These are phyloP conservation scores for Nomada fabriciana DNA, from an alignment of 2,888 invertebrate genomes.

Conservation along the genomic window DNA sequence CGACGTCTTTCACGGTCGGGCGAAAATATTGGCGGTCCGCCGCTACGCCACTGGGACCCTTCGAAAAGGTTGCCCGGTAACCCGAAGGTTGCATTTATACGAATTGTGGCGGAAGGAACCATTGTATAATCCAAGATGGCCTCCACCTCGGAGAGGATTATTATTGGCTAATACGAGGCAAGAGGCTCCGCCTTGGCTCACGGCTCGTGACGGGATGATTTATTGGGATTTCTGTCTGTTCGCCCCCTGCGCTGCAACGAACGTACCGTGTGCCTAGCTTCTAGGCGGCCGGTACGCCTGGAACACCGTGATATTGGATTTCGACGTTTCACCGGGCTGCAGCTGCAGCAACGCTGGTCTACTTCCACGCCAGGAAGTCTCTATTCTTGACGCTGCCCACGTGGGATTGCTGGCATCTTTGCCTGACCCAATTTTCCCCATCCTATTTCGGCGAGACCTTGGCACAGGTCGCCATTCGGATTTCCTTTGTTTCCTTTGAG, in stretches of 20 bases:
- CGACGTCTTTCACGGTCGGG: constrained; percentile 24
- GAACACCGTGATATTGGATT: constrained; percentile 68
- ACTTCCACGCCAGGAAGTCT: constrained; percentile 52
- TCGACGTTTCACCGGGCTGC: constrained; percentile 65
- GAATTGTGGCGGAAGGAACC: constrained; percentile 84
- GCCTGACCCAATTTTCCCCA: constrained; percentile 40
- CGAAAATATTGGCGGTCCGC: constrained; percentile 38
- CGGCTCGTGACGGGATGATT: constrained; percentile 87
- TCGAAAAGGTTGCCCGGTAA: constrained; percentile 73
- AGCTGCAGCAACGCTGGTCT: constrained; percentile 46
- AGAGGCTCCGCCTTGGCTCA: constrained; percentile 86
- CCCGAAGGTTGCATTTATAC: constrained; percentile 83
- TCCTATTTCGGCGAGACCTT: background rate
- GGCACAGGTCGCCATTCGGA: background rate
- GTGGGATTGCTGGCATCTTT: constrained; percentile 13
- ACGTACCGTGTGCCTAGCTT: constrained; percentile 77
- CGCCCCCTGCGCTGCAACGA: constrained; percentile 83
- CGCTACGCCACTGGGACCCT: constrained; percentile 77
- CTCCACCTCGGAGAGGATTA: constrained; percentile 86
- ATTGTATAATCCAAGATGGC: constrained; percentile 86
- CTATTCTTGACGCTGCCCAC: constrained; percentile 44
- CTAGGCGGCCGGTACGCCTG: constrained; percentile 68
- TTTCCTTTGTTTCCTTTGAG: background rate
- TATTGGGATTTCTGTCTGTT: constrained; percentile 86
- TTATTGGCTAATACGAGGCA: constrained; percentile 87